Evolutionary conservation across 2,888 invertebrate species (phyloP), one percentile per base, ranked within the genome.

Genomic region (Stomorhina lunata): DNA sequence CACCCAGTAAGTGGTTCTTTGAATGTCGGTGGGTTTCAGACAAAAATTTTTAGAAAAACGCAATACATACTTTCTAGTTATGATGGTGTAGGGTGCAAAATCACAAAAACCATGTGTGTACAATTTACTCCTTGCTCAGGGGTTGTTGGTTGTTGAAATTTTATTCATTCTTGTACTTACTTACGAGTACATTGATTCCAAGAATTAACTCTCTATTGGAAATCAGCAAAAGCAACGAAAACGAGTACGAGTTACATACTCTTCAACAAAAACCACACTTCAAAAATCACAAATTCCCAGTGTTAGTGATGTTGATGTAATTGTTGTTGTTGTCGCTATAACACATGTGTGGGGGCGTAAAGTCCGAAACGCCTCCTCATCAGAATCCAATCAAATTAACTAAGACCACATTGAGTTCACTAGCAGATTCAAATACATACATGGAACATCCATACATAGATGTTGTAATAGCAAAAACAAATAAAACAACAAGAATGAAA

Each of bases 311-410:
- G n/a, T n/a, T n/a, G n/a, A n/a, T n/a, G n/a, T n/a, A n/a, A 45
- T 43, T 20, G 34, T 25, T 32, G 55, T 48, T 43, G 45, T 32
- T 40, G 66, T 45, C 59, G 69, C 66, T 65, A 75, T n/a, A n/a
- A n/a, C n/a, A 69, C 90, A 88, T 88, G 89, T 89, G 89, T 87
- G 89, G 87, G 89, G 90, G 89, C 89, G 89, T 86, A 86, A 85
- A 85, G 80, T 84, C 84, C 84, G 43, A 84, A 86, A 88, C 88
- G 88, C 88, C 89, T 88, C 88, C 88, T 89, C 89, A 89, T 89
- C 89, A 89, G 89, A 89, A 88, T 89, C 89, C 90, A 89, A 89
- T 89, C 89, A 89, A 89, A 89, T 89, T 89, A 89, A 89, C 90
- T 88, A 88, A 88, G 75, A 80, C 76, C 77, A 57, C 80, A 78